Conservation (phyloP, 2,797 vertebrate species). For the Heterohyrax brucei region DNA sequence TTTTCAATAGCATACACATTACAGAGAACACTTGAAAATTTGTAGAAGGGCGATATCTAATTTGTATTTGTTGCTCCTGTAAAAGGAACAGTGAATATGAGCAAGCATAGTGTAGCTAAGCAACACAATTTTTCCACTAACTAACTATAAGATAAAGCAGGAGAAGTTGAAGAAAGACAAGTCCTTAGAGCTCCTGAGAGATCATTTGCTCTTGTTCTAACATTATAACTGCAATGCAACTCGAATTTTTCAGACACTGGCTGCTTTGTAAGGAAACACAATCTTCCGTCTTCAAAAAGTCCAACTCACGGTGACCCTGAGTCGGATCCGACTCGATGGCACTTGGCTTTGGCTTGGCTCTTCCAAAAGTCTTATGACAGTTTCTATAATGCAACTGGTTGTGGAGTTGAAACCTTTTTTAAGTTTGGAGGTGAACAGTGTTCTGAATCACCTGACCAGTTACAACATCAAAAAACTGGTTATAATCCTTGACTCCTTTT, state of each 20-base stretch:
- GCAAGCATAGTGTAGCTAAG: not conserved
- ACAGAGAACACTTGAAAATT: not conserved
- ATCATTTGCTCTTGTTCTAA: not conserved
- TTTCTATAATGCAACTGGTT: not conserved
- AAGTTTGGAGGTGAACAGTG: not conserved
- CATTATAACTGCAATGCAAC: not conserved
- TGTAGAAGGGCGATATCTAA: not conserved
- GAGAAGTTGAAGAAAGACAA: not conserved
- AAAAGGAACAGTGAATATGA: not conserved
- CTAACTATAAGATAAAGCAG: conserved; percentile 32
- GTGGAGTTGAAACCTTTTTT: not conserved
- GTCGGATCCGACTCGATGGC: no score
- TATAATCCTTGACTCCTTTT: not conserved
- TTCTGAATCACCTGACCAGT: not conserved
- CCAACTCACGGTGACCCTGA: no score
- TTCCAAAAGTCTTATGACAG: not conserved
- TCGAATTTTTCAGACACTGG: conserved; percentile 7
- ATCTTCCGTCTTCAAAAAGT: not conserved
- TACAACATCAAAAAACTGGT: not conserved
- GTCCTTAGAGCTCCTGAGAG: conserved; percentile 11
- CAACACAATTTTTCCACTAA: not conserved
- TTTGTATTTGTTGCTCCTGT: not conserved
- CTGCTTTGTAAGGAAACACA: not conserved
- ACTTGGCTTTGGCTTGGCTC: no score
- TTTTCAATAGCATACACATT: not conserved